These are phyloP conservation scores for Mycteria americana DNA, from an alignment of 2,797 vertebrate species.

Conservation along the genomic window DNA sequence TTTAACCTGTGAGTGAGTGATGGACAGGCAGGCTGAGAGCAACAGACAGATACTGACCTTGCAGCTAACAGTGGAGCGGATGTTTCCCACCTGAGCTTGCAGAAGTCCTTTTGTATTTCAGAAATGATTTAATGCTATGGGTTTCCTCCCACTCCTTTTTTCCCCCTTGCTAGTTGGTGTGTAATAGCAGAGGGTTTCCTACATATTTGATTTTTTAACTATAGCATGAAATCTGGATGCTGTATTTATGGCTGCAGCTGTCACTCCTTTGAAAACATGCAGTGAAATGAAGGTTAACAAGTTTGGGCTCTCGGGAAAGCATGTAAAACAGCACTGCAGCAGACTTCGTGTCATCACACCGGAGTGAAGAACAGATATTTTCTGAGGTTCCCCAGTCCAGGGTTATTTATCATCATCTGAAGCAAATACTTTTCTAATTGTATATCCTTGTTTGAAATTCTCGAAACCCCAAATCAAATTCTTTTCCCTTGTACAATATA, in stretches of 20 bases:
- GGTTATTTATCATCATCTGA: slow-evolving; percentile 23
- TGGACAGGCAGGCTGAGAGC: neutral
- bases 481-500: neutral
- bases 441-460: neutral
- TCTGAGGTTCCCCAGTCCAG: neutral
- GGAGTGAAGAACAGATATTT: neutral
- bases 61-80: neutral
- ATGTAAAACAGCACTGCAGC: neutral
- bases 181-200: neutral
- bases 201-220: neutral
- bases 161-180: neutral
- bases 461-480: neutral
- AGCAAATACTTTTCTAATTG: neutral
- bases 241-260: slow-evolving; percentile 45
- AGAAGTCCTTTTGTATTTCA: neutral
- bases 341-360: neutral
- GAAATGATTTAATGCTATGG: neutral
- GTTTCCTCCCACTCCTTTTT: neutral
- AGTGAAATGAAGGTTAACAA: slow-evolving; percentile 39
- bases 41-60: neutral
- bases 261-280: slow-evolving; percentile 14
- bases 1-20: neutral
- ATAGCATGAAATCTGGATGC: neutral
- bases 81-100: neutral
- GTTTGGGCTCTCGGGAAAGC: neutral